These are phyloP conservation scores for Cinclus mexicanus DNA, from an alignment of 2,113 vertebrate species.

Conservation along the genomic window DNA sequence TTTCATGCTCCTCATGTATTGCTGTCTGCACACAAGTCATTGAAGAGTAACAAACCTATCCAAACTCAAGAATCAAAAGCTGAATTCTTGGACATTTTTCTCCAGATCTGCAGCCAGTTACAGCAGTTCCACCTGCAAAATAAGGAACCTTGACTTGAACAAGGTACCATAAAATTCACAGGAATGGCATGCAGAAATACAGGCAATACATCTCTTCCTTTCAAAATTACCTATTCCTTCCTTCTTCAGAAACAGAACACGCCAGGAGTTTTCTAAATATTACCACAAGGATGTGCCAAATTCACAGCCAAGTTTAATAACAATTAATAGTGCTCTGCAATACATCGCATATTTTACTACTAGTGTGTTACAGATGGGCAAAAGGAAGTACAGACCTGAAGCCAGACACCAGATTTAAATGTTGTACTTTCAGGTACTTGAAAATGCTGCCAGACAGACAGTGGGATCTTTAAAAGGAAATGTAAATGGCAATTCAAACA, in stretches of 20 bases:
- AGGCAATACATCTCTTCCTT: not conserved
- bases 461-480: slow-evolving; percentile 19
- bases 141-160: not conserved
- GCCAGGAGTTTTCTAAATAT: not conserved
- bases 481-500: slow-evolving; percentile 18
- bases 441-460: slow-evolving; percentile 11
- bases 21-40: not conserved
- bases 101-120: not conserved
- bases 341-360: not conserved
- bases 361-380: not conserved
- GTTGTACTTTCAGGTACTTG: not conserved
- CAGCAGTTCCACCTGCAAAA: not conserved
- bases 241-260: not conserved
- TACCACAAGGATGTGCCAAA: not conserved
- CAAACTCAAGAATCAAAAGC: not conserved
- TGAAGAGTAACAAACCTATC: not conserved
- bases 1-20: not conserved
- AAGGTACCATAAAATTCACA: not conserved
- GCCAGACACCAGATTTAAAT: not conserved
- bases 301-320: not conserved
- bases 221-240: not conserved
- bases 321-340: not conserved
- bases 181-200: rapidly evolving
- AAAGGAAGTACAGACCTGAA: not conserved
- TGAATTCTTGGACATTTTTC: not conserved